These are phyloP conservation scores for Eupithecia tripunctaria DNA, from an alignment of 2,888 invertebrate genomes.

Conservation along the genomic window DNA sequence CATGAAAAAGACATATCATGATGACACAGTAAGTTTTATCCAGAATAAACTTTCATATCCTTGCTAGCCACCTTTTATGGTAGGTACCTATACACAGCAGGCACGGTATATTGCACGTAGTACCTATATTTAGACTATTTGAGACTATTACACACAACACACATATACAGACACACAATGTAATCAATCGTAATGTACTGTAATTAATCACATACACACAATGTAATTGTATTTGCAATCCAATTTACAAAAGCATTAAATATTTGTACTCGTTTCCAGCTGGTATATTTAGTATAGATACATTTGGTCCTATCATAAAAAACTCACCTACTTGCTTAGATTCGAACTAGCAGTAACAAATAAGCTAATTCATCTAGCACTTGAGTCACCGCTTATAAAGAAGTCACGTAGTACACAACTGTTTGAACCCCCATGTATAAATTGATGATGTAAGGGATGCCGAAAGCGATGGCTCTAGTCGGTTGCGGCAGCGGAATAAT, in stretches of 20 bases:
- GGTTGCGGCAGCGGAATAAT: constrained; percentile 86
- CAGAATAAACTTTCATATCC: too few species aligned
- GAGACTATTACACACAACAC: too few species aligned
- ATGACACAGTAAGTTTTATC: too few species aligned
- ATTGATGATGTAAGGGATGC: constrained; percentile 58
- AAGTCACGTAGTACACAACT: constrained; percentile 57
- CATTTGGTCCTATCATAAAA: neutral
- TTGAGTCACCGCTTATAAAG: constrained; percentile 46
- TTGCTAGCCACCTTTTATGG: too few species aligned
- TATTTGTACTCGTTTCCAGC: neutral
- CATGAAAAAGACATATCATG: too few species aligned
- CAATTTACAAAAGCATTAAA: neutral
- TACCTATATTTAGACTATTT: too few species aligned
- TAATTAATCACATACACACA: too few species aligned
- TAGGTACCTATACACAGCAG: too few species aligned
- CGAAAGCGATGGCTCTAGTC: constrained; percentile 66
- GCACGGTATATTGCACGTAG: too few species aligned
- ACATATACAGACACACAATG: too few species aligned
- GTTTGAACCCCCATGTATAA: constrained; percentile 71
- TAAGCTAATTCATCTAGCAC: neutral
- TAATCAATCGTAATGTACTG: too few species aligned
- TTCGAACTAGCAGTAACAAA: neutral
- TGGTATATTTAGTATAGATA: neutral
- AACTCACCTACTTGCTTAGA: neutral
- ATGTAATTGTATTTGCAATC: too few species aligned